Base-by-base conservation (phyloP, 2,797 vertebrate species). In the Falco cherrug region DNA sequence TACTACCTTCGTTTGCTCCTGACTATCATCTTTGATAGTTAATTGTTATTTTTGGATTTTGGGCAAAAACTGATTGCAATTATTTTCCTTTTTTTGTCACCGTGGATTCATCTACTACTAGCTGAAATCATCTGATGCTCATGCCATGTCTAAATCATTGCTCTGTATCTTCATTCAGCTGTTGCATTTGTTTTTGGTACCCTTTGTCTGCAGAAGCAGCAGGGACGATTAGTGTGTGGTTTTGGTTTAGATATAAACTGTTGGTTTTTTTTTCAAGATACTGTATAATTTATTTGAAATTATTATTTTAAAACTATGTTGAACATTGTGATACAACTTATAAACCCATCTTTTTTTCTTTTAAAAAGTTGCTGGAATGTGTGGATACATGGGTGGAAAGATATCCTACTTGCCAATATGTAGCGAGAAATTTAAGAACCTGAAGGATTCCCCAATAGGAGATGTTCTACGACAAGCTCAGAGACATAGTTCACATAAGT, bases 381-480 rank as follows among this genome's bases (percentile, higher is more conserved):
- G 98, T 95, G 99, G 99, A 69, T 99, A 98, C 97, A 21, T 99
- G 88, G 98, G 97, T 71, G 99, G 99, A 74, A 99, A 99, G 95
- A 80, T 99, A 80, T 99, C 99, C 3, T 99, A 99, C 70, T 97
- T 99, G 97, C 98, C 98, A 85, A 97, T 96, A 14, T 99, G 99
- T 96, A 98, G 98, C 53, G 99, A 99, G 95, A 99, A 99, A 97
- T 99, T 99, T 91, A 98, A 98, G 97, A 98, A 94, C 70, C 96
- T 99, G 87, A 98, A 99, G 91, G 99, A 99, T 97, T 99, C 99
- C 4, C 99, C 99, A 28, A 96, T 99, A 77, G 99, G 98, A 97
- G 99, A 99, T 76, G 98, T 97, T 71, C 94, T 99, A 17, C 98
- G 98, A 87, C 98, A 98, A 96, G 97, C 97, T 85, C 94, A 97